Evolutionary conservation across 2,888 invertebrate genomes (phyloP).

Genomic region (Arctia plantaginis): DNA sequence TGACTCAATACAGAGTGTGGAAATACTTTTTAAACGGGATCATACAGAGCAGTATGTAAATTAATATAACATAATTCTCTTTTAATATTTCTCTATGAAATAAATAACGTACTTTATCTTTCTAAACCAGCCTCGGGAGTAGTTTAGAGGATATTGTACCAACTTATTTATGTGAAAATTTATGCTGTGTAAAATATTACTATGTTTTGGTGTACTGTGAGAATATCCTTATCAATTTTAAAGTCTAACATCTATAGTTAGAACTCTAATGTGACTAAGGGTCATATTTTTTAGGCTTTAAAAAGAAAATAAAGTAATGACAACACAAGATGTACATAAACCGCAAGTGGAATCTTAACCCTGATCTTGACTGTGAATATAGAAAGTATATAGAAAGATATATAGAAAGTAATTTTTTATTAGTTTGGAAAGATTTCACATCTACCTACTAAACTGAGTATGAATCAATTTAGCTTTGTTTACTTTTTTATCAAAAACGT

Average conservation of each 20-base stretch:
- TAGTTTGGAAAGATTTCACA: too few relatives aligned
- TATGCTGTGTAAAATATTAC: conserved; percentile 7
- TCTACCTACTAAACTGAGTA: too few relatives aligned
- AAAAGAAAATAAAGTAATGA: too few relatives aligned
- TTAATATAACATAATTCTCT: conserved; percentile 57
- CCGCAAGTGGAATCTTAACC: too few relatives aligned
- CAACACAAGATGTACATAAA: too few relatives aligned
- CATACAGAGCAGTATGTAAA: conserved; percentile 57
- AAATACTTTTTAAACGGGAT: conserved; percentile 39
- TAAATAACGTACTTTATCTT: conserved; percentile 67
- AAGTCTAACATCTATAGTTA: background rate
- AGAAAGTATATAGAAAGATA: too few relatives aligned
- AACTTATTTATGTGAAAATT: conserved; percentile 29
- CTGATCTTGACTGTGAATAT: too few relatives aligned
- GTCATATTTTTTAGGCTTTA: too few relatives aligned
- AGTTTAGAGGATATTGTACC: conserved; percentile 25
- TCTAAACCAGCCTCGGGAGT: conserved; percentile 23
- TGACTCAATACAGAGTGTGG: too few relatives aligned
- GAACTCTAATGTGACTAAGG: background rate
- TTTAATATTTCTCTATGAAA: conserved; percentile 66
- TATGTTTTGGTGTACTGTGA: background rate
- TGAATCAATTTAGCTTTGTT: too few relatives aligned
- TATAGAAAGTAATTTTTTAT: too few relatives aligned
- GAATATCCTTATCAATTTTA: background rate
- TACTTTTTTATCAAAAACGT: too few relatives aligned